phyloP scores from a whole-genome alignment of 2,113 vertebrate species.

The Onychorhynchus coronatus region DNA sequence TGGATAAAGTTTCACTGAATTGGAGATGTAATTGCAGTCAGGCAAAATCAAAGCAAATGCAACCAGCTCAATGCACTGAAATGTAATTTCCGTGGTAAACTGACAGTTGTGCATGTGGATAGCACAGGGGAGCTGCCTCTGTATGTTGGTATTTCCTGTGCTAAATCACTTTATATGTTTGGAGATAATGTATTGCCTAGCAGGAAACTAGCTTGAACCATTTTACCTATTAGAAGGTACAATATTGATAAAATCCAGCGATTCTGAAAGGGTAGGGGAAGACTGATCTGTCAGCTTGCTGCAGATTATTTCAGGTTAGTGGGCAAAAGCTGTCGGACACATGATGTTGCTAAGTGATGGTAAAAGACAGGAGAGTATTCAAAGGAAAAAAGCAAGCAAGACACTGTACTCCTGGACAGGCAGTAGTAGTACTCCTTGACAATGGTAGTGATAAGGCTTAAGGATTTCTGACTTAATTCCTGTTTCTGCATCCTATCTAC shows the following conservation, averaged over 20 bases:
- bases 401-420: background rate
- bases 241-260: background rate
- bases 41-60: background rate
- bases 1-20: background rate
- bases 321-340: fast-evolving
- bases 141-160: background rate
- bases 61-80: background rate
- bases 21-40: background rate
- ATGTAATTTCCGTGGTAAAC: background rate
- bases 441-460: background rate
- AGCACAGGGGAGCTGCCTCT: background rate
- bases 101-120: background rate
- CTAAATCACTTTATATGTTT: background rate
- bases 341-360: background rate
- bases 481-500: background rate
- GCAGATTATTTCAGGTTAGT: background rate
- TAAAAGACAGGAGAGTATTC: background rate
- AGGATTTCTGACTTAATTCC: background rate
- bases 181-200: background rate
- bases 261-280: background rate
- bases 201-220: background rate
- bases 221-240: background rate
- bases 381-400: background rate
- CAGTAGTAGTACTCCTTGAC: too few species aligned
- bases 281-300: background rate